A percentile compares a stretch with the other conserved stretches of the same genome.
These are phyloP conservation scores for Etheostoma cragini DNA, from an alignment of 2,113 vertebrate species.

Conservation along the genomic window DNA sequence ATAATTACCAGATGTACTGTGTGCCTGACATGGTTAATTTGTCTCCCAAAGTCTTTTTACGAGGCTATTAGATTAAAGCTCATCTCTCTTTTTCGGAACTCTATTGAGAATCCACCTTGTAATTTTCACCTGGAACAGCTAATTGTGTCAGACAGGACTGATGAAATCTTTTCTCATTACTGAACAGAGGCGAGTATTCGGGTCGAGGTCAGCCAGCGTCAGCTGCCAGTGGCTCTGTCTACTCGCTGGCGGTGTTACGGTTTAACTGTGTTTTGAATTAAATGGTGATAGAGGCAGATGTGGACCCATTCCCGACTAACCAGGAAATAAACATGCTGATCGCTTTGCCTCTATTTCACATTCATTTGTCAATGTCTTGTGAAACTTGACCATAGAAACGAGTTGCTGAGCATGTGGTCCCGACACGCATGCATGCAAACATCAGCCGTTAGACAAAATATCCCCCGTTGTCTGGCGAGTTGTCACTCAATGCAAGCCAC, in stretches of 20 bases:
- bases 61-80: conserved; percentile 25
- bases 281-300: too few relatives aligned
- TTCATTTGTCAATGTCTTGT: too few relatives aligned
- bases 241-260: neutral
- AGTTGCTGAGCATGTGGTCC: too few relatives aligned
- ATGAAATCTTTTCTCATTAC: conserved; percentile 60
- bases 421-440: too few relatives aligned
- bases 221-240: conserved; percentile 52
- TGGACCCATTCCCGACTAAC: too few relatives aligned
- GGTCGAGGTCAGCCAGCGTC: conserved; percentile 39
- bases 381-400: too few relatives aligned
- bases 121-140: conserved; percentile 45
- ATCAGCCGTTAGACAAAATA: too few relatives aligned
- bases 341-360: too few relatives aligned
- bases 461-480: too few relatives aligned
- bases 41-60: conserved; percentile 37
- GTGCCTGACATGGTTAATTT: conserved; percentile 52
- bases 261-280: too few relatives aligned
- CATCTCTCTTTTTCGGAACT: conserved; percentile 29
- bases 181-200: conserved; percentile 50
- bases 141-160: conserved; percentile 50
- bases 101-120: neutral
- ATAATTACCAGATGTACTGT: conserved; percentile 55
- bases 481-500: too few relatives aligned
- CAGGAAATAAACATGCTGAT: too few relatives aligned